Evolutionary conservation across 2,888 invertebrate species (phyloP).

Genomic region (Ormyrus nitidulus): DNA sequence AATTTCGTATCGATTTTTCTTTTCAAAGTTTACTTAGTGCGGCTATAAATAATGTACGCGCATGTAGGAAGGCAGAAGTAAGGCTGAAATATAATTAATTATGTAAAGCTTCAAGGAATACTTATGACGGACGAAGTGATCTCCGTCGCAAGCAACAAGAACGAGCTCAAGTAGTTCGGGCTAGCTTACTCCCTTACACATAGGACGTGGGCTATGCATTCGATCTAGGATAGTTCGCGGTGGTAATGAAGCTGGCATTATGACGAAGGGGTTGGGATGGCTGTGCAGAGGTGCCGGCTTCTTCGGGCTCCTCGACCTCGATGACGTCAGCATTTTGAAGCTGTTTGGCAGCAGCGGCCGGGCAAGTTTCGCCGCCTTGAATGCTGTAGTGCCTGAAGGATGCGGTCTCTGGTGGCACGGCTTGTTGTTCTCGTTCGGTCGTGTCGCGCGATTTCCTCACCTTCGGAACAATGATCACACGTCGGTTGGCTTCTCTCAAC

Average conservation of each 20-base stretch:
- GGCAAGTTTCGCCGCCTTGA: slow-evolving; percentile 79
- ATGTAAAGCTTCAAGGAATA: too few relatives aligned
- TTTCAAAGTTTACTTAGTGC: too few relatives aligned
- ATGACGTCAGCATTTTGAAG: slow-evolving; percentile 58
- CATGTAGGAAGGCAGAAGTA: too few relatives aligned
- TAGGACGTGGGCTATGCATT: slow-evolving; percentile 65
- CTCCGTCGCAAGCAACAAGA: slow-evolving; percentile 8
- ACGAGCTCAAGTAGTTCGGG: slow-evolving; percentile 9
- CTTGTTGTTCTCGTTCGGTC: slow-evolving; percentile 83
- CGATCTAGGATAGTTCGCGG: slow-evolving; percentile 57
- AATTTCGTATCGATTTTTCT: too few relatives aligned
- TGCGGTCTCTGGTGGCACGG: slow-evolving; percentile 87
- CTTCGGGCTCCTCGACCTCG: slow-evolving; percentile 64
- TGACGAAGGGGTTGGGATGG: too few relatives aligned
- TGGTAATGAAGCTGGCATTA: slow-evolving; percentile 54
- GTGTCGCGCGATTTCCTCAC: slow-evolving; percentile 88
- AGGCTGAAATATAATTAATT: too few relatives aligned
- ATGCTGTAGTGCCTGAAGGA: slow-evolving; percentile 86
- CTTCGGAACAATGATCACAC: slow-evolving; percentile 76
- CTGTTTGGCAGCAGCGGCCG: slow-evolving; percentile 26
- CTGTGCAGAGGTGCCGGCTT: neutral
- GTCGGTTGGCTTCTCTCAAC: neutral
- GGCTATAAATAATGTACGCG: too few relatives aligned
- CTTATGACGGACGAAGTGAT: too few relatives aligned
- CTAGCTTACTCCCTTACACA: slow-evolving; percentile 50